phyloP scores from a whole-genome alignment of 2,797 vertebrate species.

The Mormyrops attenuatus region DNA sequence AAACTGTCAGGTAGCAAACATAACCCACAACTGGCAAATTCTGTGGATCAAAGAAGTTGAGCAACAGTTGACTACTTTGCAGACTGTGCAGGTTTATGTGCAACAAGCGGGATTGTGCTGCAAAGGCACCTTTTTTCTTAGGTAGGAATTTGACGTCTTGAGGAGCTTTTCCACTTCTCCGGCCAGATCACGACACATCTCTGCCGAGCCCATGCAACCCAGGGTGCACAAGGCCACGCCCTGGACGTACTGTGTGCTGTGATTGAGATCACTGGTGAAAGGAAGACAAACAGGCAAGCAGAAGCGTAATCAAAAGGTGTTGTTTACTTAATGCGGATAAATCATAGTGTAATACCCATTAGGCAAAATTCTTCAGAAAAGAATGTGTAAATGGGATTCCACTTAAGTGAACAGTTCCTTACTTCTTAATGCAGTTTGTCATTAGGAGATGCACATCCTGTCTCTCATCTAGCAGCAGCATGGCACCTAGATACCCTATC shows the following conservation, averaged over 20 bases:
- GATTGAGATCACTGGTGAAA: conserved; percentile 88
- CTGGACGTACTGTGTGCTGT: conserved; percentile 98
- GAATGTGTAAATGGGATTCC: not conserved
- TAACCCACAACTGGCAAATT: not conserved
- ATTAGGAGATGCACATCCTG: conserved; percentile 99
- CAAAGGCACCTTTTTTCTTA: conserved; percentile 90
- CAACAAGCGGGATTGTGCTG: not conserved
- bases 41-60: not conserved
- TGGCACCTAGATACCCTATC: conserved; percentile 98
- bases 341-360: not conserved
- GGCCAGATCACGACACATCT: conserved; percentile 98
- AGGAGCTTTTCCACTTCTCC: conserved; percentile 98
- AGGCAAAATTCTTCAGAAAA: not conserved
- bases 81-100: not conserved
- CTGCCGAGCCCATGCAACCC: conserved; percentile 98
- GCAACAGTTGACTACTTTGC: not conserved
- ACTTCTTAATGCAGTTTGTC: conserved; percentile 99
- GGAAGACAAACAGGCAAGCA: not conserved
- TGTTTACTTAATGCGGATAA: not conserved
- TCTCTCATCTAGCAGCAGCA: conserved; percentile 95
- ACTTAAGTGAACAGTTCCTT: conserved; percentile 49
- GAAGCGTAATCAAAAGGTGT: not conserved
- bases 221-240: conserved; percentile 95
- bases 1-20: not conserved
- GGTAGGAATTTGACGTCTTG: conserved; percentile 98